Percentiles rank a stretch among this genome's conserved stretches.
These are phyloP conservation scores for Chouioia cunea DNA, from an alignment of 2,888 invertebrate species.

Conservation along the genomic window DNA sequence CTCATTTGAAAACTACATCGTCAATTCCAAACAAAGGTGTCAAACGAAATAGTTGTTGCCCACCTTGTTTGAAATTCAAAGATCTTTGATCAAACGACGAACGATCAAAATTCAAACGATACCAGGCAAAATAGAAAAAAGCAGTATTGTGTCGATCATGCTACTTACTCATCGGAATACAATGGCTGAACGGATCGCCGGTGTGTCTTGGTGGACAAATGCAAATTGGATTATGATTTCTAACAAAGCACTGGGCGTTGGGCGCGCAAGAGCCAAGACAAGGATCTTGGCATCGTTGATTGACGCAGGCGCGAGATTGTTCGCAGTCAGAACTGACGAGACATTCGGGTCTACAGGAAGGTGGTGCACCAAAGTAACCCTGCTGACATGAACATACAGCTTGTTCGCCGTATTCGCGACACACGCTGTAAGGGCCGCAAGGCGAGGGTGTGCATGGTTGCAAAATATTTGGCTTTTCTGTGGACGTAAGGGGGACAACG, in stretches of 20 bases:
- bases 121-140: too few relatives aligned
- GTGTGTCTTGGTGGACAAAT: slow-evolving; percentile 70
- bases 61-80: too few relatives aligned
- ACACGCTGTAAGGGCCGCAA: slow-evolving; percentile 71
- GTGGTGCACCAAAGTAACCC: slow-evolving; percentile 70
- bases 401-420: slow-evolving; percentile 68
- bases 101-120: not conserved
- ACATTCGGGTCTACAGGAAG: slow-evolving; percentile 71
- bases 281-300: slow-evolving; percentile 72
- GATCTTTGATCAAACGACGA: not conserved
- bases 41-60: too few relatives aligned
- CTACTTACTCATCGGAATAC: slow-evolving; percentile 44
- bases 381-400: slow-evolving; percentile 71
- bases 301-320: slow-evolving; percentile 71
- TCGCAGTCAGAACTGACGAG: slow-evolving; percentile 72
- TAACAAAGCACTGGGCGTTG: slow-evolving; percentile 71
- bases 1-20: too few relatives aligned
- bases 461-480: too few relatives aligned
- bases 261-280: slow-evolving; percentile 73
- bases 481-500: too few relatives aligned
- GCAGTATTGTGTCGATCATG: not conserved
- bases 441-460: slow-evolving; percentile 66
- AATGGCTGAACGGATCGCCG: slow-evolving; percentile 71
- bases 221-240: slow-evolving; percentile 74
- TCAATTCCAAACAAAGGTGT: too few relatives aligned